Base-by-base conservation (phyloP, 2,888 invertebrate species). In the Lacanobia oleracea region DNA sequence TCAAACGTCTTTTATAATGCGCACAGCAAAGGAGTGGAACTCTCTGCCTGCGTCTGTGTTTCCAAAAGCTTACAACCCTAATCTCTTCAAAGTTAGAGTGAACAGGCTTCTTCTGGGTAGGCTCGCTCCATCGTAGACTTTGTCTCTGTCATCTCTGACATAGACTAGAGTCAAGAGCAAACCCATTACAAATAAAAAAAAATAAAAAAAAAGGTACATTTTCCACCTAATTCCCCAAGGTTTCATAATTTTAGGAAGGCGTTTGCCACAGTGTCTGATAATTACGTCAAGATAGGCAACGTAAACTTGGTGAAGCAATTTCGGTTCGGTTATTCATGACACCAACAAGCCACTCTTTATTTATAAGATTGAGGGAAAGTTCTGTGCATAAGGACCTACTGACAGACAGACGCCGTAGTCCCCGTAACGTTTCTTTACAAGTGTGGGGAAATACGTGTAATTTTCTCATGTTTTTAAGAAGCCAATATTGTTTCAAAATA, bases 281-380 rank as follows among this genome's bases (percentile, higher is more conserved):
- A 81, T 83, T 81, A 76, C 69, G 67, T 83, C 71, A 60, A 78
- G 84, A 81, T 73, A 70, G 40, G 50, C 60, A 33, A 75, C 61
- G 66, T 70, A 62, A 72, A 81, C 66, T 67, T 33, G 12, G 56
- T 82, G 64, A 74, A 9, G 79, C 73, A 83, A 84, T 68, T 79
- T 74, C 21, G 33, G 71, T 83, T 79, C 71, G 72, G 81, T 79
- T 70, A 76, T 84, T 76, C 76, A 71, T 59, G 71, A 72, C 81
- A 73, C 21, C 43, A 53, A n/a, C 27, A 5, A 10, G 8, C 45
- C 53, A 51, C 60, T 84, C 66, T 69, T 79, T 83, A 82, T 84
- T 81, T 74, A 84, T 84, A 64, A 83, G 72, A 54, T 61, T 43
- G n/a, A 63, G 61, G 57, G 79, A 82, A 84, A 79, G 81, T 56